Percentiles rank a stretch among this genome's conserved stretches.
Evolutionary conservation across 1,140 invertebrate genomes (phyloP).

Genomic region (Leptopilina clavipes): DNA sequence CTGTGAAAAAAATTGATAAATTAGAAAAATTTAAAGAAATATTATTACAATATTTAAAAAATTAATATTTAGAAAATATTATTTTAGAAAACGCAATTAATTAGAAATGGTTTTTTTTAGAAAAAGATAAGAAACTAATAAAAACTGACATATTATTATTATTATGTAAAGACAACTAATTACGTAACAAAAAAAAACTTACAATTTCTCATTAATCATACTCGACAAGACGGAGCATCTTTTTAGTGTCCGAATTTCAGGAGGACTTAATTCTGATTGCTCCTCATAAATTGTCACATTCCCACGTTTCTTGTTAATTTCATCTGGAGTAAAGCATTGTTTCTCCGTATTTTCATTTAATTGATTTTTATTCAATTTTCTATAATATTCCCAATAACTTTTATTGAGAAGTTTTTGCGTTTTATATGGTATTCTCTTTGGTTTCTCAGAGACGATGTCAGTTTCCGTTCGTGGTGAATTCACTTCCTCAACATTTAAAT

Average conservation of each 20-base stretch:
- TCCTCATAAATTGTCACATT: conserved; percentile 25
- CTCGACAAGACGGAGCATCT: conserved; percentile 63
- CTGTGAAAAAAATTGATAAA: background rate
- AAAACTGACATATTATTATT: too few relatives aligned
- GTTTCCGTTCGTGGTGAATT: conserved; percentile 38
- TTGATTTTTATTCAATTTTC: conserved; percentile 54
- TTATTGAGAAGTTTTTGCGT: conserved; percentile 63
- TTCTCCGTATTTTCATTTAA: conserved; percentile 40
- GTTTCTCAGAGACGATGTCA: conserved; percentile 38
- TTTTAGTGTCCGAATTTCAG: conserved; percentile 58
- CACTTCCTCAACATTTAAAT: conserved; percentile 32
- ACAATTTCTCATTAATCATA: conserved; percentile 65
- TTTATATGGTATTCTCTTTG: conserved; percentile 57
- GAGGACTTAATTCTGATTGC: conserved; percentile 38
- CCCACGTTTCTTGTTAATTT: conserved; percentile 45
- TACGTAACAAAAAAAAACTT: too few relatives aligned
- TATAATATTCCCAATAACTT: conserved; percentile 67
- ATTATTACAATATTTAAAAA: background rate
- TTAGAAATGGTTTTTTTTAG: too few relatives aligned
- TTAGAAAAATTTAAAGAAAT: conserved; percentile 7
- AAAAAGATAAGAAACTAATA: too few relatives aligned
- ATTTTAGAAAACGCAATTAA: too few relatives aligned
- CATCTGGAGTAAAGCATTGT: conserved; percentile 48
- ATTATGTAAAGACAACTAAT: too few relatives aligned
- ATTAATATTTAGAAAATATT: too few relatives aligned